These are phyloP conservation scores for Rhyacichthys aspro DNA, from an alignment of 2,797 vertebrate species.

Conservation along the genomic window DNA sequence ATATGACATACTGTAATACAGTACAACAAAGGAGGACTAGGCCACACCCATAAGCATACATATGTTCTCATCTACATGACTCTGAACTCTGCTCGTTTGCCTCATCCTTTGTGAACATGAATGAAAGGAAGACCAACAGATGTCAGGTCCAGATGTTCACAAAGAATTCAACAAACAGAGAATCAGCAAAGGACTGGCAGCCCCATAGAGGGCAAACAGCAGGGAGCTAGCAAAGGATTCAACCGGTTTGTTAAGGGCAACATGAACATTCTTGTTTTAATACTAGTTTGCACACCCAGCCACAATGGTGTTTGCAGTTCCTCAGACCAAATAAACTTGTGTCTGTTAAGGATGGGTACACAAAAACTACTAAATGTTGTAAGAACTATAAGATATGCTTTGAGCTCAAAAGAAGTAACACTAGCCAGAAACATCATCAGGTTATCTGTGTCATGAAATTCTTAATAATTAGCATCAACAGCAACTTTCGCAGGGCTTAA, in stretches of 20 bases:
- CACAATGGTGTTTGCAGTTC: neutral
- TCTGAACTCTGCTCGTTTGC: neutral
- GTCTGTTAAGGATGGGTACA: neutral
- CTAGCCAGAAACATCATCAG: too few species aligned
- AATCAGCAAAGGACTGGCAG: neutral
- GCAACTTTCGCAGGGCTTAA: too few species aligned
- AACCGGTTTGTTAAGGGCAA: neutral
- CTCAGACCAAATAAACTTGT: neutral
- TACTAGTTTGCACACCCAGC: neutral
- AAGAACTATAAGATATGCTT: too few species aligned
- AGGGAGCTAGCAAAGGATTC: constrained; percentile 4
- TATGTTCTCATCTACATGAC: neutral
- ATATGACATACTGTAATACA: constrained; percentile 15
- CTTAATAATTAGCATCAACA: too few species aligned
- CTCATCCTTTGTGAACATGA: neutral
- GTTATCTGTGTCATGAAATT: too few species aligned
- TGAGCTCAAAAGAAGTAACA: too few species aligned
- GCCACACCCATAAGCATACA: neutral
- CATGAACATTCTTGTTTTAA: neutral
- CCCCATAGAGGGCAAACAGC: neutral
- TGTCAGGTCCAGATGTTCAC: constrained; percentile 3
- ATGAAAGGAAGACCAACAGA: neutral
- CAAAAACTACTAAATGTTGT: too few species aligned
- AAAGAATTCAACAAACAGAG: neutral
- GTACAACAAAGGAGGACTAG: neutral